Percentiles rank a stretch among this genome's conserved stretches.
Evolutionary conservation across 2,888 invertebrate species (phyloP).

Genomic region (Eurytoma adleriae): DNA sequence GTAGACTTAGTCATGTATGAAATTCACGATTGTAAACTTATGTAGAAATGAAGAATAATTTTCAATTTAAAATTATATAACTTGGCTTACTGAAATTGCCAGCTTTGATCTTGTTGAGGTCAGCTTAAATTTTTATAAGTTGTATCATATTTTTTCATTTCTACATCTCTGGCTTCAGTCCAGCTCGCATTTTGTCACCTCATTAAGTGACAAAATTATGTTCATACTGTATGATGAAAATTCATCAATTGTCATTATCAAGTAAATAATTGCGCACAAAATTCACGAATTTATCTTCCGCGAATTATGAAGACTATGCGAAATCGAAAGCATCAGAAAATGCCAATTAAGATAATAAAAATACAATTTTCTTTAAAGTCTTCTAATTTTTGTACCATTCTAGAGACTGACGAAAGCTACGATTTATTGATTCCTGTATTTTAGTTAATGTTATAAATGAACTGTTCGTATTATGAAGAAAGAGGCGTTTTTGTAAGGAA

Average conservation of each 20-base stretch:
- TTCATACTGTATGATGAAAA: slow-evolving; percentile 4
- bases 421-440: slow-evolving; percentile 34
- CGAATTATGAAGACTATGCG: slow-evolving; percentile 24
- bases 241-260: background rate
- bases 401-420: slow-evolving; percentile 35
- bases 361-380: slow-evolving; percentile 20
- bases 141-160: background rate
- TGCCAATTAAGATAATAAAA: slow-evolving; percentile 37
- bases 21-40: slow-evolving; percentile 16
- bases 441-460: slow-evolving; percentile 31
- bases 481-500: background rate
- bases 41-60: background rate
- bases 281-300: slow-evolving; percentile 45
- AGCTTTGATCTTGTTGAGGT: background rate
- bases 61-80: background rate
- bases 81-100: background rate
- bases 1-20: slow-evolving; percentile 3
- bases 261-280: slow-evolving; percentile 36
- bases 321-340: slow-evolving; percentile 7
- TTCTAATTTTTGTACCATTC: slow-evolving; percentile 32
- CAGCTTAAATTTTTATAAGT: background rate
- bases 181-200: background rate
- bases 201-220: background rate
- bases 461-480: slow-evolving; percentile 10
- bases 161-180: background rate